These are phyloP conservation scores for Rhorus exstirpatorius DNA, from an alignment of 2,888 invertebrate species.

Conservation along the genomic window DNA sequence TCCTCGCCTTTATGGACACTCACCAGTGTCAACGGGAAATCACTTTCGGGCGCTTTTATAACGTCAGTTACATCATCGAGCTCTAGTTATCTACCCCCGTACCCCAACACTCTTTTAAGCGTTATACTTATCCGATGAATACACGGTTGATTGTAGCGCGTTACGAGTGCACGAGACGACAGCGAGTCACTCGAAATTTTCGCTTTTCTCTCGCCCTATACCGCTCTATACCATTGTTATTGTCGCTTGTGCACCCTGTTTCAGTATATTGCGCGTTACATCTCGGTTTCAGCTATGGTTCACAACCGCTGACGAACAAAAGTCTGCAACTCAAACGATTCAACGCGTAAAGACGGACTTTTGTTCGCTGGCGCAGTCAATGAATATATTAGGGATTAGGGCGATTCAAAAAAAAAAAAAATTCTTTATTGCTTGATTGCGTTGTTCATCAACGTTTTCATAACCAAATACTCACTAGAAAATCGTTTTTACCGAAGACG, in stretches of 20 bases:
- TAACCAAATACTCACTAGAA: too few species aligned
- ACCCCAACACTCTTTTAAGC: constrained; percentile 59
- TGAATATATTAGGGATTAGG: background rate
- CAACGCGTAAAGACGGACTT: background rate
- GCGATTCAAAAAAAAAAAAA: too few species aligned
- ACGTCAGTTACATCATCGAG: constrained; percentile 75
- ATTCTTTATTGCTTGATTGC: too few species aligned
- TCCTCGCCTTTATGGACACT: constrained; percentile 54
- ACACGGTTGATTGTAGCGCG: constrained; percentile 74
- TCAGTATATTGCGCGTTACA: background rate
- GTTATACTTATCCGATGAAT: constrained; percentile 78
- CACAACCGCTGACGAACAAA: too few species aligned
- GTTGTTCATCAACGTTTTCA: too few species aligned
- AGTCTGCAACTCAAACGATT: background rate
- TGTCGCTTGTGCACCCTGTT: background rate
- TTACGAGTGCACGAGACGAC: constrained; percentile 58
- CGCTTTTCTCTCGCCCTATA: constrained; percentile 2
- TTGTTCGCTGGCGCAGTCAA: background rate
- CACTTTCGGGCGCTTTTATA: constrained; percentile 75
- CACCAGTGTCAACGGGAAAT: constrained; percentile 49
- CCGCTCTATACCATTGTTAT: background rate
- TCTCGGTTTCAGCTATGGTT: background rate
- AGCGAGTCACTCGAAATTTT: constrained; percentile 41
- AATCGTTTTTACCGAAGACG: too few species aligned
- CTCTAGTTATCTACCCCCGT: constrained; percentile 33